phyloP scores from a whole-genome alignment of 1,140 invertebrate genomes.

The Ectropis grisescens region DNA sequence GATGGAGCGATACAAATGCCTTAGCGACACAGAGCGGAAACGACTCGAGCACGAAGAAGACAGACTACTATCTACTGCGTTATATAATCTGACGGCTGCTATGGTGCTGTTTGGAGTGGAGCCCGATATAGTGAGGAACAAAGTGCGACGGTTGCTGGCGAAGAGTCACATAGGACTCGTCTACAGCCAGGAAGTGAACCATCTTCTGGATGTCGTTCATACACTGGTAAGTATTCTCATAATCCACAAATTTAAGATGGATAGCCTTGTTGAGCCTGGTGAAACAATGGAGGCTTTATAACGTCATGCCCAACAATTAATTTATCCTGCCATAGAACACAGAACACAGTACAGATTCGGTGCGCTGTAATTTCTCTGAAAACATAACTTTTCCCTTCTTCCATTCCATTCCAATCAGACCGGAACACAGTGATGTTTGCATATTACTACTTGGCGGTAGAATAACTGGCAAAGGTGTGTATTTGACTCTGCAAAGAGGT shows the following conservation, averaged over 20 bases:
- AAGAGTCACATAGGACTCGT: slow-evolving; percentile 98
- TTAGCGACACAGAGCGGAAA: slow-evolving; percentile 95
- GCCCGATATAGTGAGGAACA: slow-evolving; percentile 89
- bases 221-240: slow-evolving; percentile 82
- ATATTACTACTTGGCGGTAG: too few species aligned
- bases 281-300: too few species aligned
- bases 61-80: slow-evolving; percentile 91
- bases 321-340: too few species aligned
- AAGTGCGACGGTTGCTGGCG: slow-evolving; percentile 93
- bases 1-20: slow-evolving; percentile 97
- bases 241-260: background rate
- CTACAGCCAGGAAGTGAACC: slow-evolving; percentile 98
- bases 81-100: slow-evolving; percentile 97
- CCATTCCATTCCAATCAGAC: too few species aligned
- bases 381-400: too few species aligned
- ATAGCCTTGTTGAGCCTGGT: too few species aligned
- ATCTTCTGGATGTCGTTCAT: slow-evolving; percentile 94
- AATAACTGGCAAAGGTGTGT: too few species aligned
- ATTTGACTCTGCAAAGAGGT: too few species aligned
- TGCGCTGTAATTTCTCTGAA: too few species aligned
- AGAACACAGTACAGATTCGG: too few species aligned
- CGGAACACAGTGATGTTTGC: too few species aligned
- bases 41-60: slow-evolving; percentile 98
- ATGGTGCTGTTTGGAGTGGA: slow-evolving; percentile 95
- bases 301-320: too few species aligned